Conservation (phyloP, 2,113 vertebrate genomes). For the Rafetus swinhoei region DNA sequence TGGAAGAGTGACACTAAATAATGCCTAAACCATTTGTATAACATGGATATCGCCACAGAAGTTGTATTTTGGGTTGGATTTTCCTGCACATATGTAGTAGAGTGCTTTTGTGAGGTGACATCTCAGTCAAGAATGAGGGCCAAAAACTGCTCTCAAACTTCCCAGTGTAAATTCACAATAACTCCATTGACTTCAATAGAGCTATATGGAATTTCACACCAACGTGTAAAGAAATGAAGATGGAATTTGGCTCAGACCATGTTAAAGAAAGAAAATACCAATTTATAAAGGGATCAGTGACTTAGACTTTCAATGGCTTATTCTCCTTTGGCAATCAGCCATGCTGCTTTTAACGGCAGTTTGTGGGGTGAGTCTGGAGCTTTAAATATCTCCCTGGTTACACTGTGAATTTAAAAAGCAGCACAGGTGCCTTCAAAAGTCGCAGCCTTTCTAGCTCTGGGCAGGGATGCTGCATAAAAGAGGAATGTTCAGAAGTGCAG, state of each 20-base stretch:
- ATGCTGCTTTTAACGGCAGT: conserved; percentile 51
- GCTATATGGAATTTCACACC: conserved; percentile 21
- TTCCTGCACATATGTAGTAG: conserved; percentile 1
- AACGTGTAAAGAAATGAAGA: conserved; percentile 27
- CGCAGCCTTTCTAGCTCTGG: not conserved
- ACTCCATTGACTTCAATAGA: conserved; percentile 38
- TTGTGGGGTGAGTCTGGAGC: conserved; percentile 49
- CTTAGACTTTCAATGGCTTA: not conserved
- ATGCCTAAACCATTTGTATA: not conserved
- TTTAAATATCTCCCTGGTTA: conserved; percentile 45
- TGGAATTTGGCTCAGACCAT: conserved; percentile 51
- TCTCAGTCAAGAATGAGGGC: not conserved
- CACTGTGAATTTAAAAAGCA: conserved; percentile 23
- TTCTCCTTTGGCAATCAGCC: conserved; percentile 25
- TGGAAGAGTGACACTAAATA: not conserved
- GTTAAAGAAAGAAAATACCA: conserved; percentile 46
- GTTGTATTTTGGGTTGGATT: not conserved
- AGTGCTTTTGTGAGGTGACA: conserved; percentile 38
- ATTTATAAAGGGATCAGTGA: conserved; percentile 36
- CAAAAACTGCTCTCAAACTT: conserved; percentile 21
- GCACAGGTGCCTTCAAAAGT: conserved; percentile 11
- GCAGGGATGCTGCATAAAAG: not conserved
- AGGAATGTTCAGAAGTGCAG: not conserved
- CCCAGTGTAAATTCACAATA: conserved; percentile 5
- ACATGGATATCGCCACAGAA: not conserved